Evolutionary conservation across 1,140 invertebrate species (phyloP).

Genomic region (Papilio dardanus): DNA sequence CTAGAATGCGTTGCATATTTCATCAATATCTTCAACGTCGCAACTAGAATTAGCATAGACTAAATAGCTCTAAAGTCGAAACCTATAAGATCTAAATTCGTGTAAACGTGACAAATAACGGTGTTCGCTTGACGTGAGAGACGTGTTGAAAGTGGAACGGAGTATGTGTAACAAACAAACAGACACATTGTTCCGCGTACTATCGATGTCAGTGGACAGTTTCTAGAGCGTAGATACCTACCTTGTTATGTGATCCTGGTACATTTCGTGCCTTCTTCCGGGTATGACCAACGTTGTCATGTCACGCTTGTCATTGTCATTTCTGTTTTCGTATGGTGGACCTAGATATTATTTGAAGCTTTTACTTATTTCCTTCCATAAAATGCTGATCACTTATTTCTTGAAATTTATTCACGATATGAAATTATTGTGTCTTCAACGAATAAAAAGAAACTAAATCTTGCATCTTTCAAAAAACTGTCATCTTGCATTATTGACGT

Average conservation of each 20-base stretch:
- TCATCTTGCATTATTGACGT: slow-evolving; percentile 20
- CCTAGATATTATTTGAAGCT: no score
- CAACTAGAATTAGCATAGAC: neutral
- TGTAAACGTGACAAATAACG: slow-evolving; percentile 5
- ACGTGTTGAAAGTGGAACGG: slow-evolving; percentile 33
- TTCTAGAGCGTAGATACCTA: slow-evolving; percentile 18
- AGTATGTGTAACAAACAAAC: slow-evolving; percentile 30
- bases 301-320: no score
- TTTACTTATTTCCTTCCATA: no score
- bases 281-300: neutral
- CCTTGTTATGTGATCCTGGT: neutral
- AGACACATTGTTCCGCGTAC: slow-evolving; percentile 29
- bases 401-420: no score
- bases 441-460: neutral
- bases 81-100: neutral
- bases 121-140: slow-evolving; percentile 18
- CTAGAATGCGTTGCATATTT: slow-evolving; percentile 25
- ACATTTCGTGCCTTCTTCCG: slow-evolving; percentile 2
- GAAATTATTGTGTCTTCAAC: no score
- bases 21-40: slow-evolving; percentile 23
- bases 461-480: neutral
- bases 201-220: slow-evolving; percentile 25
- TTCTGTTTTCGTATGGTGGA: no score
- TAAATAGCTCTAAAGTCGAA: neutral
- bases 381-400: no score